A percentile compares a stretch with the other conserved stretches of the same genome.
These are phyloP conservation scores for Danio rerio DNA, from an alignment of 2,113 vertebrate genomes.

Conservation along the genomic window DNA sequence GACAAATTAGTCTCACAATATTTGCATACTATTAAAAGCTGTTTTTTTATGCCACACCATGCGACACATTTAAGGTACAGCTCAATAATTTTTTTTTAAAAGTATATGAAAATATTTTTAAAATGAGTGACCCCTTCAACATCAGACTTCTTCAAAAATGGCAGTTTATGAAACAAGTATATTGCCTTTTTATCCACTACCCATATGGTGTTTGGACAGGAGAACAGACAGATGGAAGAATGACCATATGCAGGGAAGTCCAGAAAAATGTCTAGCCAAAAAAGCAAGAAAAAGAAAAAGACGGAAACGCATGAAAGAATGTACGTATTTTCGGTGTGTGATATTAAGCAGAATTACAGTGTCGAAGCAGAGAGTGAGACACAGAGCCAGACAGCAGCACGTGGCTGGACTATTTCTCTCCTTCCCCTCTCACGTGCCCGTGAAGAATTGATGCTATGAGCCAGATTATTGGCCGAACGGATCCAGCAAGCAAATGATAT, in stretches of 20 bases:
- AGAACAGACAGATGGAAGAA: background rate
- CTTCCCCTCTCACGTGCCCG: slow-evolving; percentile 43
- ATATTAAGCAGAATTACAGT: slow-evolving; percentile 25
- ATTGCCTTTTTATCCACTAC: no score
- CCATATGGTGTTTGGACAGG: background rate
- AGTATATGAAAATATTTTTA: no score
- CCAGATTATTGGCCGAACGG: slow-evolving; percentile 40
- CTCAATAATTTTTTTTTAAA: no score
- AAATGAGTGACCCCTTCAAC: no score
- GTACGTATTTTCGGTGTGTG: slow-evolving; percentile 18
- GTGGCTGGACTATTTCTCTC: slow-evolving; percentile 45
- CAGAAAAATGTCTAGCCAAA: slow-evolving; percentile 8
- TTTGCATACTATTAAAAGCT: no score
- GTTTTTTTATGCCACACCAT: no score
- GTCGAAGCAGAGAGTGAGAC: background rate
- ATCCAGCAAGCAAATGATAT: slow-evolving; percentile 44
- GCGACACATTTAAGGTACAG: no score
- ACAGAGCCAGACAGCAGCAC: slow-evolving; percentile 37
- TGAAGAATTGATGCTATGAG: slow-evolving; percentile 42
- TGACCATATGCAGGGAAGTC: background rate
- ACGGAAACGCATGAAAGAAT: background rate
- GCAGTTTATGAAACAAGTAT: no score
- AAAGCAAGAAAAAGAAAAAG: slow-evolving; percentile 30
- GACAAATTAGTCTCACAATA: no score
- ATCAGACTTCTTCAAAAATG: no score